These are phyloP conservation scores for Arenicola marina DNA, from an alignment of 2,888 invertebrate species.

Conservation along the genomic window DNA sequence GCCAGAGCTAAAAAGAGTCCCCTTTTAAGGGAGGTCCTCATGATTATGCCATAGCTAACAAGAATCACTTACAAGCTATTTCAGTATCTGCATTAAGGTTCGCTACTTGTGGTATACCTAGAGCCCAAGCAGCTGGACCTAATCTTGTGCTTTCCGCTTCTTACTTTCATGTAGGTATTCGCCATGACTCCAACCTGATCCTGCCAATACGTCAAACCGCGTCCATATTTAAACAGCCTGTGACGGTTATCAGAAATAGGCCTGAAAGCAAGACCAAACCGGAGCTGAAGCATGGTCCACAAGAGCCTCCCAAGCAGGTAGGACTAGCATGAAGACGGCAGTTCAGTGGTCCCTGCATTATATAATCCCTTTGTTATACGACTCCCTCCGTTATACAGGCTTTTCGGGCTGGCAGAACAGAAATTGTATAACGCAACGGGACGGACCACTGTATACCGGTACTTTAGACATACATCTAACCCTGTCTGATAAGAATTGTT, in stretches of 20 bases:
- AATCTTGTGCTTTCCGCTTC: too few species aligned
- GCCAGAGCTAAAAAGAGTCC: too few species aligned
- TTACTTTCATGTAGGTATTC: constrained; percentile 60
- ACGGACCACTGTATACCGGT: too few species aligned
- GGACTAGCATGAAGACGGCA: not conserved
- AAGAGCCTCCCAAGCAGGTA: constrained; percentile 60
- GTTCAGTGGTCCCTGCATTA: not conserved
- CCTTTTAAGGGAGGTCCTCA: too few species aligned
- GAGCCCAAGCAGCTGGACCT: too few species aligned
- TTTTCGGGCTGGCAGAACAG: too few species aligned
- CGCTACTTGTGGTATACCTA: too few species aligned
- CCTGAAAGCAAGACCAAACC: constrained; percentile 84
- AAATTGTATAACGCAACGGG: not conserved
- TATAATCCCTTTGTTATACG: not conserved
- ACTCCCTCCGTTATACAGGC: too few species aligned
- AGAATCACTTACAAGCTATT: too few species aligned
- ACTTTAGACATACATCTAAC: not conserved
- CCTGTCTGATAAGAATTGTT: not conserved
- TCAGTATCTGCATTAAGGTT: too few species aligned
- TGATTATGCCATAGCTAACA: too few species aligned
- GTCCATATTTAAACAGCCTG: constrained; percentile 98
- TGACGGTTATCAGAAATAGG: constrained; percentile 88
- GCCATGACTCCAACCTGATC: constrained; percentile 80
- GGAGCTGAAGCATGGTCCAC: constrained; percentile 88
- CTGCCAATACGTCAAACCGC: constrained; percentile 97